Evolutionary conservation across 2,113 vertebrate genomes (phyloP).

Genomic region (Psilopogon haemacephalus): DNA sequence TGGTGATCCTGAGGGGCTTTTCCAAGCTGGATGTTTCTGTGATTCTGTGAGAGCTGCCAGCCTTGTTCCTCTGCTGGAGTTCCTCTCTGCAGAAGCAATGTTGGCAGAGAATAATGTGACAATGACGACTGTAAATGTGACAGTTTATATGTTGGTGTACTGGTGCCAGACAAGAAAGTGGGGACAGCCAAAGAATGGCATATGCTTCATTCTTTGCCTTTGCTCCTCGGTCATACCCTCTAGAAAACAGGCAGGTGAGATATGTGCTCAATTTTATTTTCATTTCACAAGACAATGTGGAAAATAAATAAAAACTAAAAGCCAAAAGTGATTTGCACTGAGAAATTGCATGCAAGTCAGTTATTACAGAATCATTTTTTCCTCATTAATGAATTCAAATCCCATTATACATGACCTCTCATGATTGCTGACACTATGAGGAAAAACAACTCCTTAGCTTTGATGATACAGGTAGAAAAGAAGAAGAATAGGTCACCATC

Average conservation of each 20-base stretch:
- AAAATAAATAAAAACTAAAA: neutral
- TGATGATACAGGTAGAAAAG: neutral
- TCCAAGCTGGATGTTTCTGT: too few relatives aligned
- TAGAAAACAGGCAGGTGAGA: neutral
- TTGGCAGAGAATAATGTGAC: neutral
- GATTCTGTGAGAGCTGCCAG: too few relatives aligned
- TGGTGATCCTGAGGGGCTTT: too few relatives aligned
- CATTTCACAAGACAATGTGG: neutral
- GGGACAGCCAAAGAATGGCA: neutral
- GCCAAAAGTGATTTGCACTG: neutral
- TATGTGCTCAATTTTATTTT: neutral
- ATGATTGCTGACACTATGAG: neutral
- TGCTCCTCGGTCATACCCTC: neutral
- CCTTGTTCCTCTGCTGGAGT: neutral
- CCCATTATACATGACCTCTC: neutral
- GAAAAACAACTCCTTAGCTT: neutral
- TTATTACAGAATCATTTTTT: neutral
- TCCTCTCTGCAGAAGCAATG: neutral
- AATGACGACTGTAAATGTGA: neutral
- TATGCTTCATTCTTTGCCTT: neutral
- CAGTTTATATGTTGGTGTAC: neutral
- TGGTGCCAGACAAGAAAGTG: neutral
- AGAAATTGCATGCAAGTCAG: neutral
- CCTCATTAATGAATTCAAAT: neutral
- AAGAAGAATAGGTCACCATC: neutral